Percentiles rank a stretch among this genome's conserved stretches.
phyloP scores from a whole-genome alignment of 1,140 invertebrate species.

The Glossosoma conforme region DNA sequence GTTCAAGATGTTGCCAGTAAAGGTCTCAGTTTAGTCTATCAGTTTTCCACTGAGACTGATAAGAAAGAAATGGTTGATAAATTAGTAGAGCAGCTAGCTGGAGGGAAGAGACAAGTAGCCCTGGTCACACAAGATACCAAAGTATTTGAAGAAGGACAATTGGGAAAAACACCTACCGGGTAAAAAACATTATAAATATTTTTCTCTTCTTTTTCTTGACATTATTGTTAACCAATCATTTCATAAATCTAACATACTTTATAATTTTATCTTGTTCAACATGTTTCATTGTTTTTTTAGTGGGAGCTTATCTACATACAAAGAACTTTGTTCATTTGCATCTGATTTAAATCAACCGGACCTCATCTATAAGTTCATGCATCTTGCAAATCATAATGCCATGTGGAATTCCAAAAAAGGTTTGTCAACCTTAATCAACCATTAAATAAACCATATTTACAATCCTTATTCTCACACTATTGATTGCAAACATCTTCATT shows the following conservation, averaged over 20 bases:
- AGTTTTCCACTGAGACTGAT: conserved; percentile 66
- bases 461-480: background rate
- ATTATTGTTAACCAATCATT: background rate
- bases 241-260: conserved; percentile 6
- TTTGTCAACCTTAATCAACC: conserved; percentile 19
- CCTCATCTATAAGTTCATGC: conserved; percentile 92
- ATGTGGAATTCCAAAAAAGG: conserved; percentile 86
- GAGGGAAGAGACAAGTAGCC: conserved; percentile 68
- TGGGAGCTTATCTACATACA: conserved; percentile 84
- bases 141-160: conserved; percentile 81
- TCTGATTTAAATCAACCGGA: conserved; percentile 92
- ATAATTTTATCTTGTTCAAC: no score
- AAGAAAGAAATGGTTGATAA: conserved; percentile 68
- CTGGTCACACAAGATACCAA: conserved; percentile 78
- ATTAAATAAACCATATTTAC: background rate
- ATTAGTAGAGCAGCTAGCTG: conserved; percentile 77
- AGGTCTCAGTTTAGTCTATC: conserved; percentile 82
- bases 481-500: background rate
- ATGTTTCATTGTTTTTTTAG: conserved; percentile 44
- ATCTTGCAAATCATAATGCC: conserved; percentile 89
- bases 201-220: background rate
- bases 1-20: conserved; percentile 91
- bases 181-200: no score
- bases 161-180: conserved; percentile 82
- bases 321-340: conserved; percentile 88